A percentile compares a stretch with the other conserved stretches of the same genome.
phyloP scores from a whole-genome alignment of 1,140 invertebrate genomes.

The Drosophila bifasciata region DNA sequence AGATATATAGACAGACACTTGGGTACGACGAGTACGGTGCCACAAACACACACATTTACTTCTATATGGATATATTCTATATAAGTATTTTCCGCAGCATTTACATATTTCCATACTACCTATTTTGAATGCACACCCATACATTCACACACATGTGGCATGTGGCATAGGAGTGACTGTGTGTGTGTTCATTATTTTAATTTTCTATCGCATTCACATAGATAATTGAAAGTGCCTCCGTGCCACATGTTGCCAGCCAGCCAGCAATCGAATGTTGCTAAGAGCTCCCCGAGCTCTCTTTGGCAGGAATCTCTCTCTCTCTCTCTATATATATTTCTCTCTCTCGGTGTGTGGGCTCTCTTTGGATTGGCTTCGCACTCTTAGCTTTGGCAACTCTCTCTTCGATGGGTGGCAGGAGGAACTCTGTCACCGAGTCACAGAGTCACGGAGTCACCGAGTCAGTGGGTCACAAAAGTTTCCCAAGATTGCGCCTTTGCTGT shows the following conservation, averaged over 20 bases:
- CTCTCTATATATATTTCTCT: too few relatives aligned
- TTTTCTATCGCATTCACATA: constrained; percentile 60
- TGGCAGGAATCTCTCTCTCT: neutral
- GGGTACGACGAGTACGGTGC: constrained; percentile 12
- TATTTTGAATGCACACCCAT: constrained; percentile 45
- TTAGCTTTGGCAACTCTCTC: constrained; percentile 5
- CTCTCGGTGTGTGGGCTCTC: neutral
- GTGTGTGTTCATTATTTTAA: constrained; percentile 75
- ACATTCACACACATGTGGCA: constrained; percentile 8
- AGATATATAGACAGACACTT: constrained; percentile 16
- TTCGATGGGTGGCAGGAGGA: constrained; percentile 20
- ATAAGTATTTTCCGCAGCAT: constrained; percentile 30
- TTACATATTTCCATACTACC: constrained; percentile 53
- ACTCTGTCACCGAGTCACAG: constrained; percentile 75
- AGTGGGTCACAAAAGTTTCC: constrained; percentile 2
- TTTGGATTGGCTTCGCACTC: neutral
- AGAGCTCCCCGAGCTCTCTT: constrained; percentile 10
- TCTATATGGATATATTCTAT: constrained; percentile 6
- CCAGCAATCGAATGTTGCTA: constrained; percentile 24
- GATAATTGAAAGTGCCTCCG: constrained; percentile 59
- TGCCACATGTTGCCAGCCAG: constrained; percentile 57
- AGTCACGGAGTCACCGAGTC: constrained; percentile 58
- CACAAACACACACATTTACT: neutral
- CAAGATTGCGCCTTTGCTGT: constrained; percentile 17
- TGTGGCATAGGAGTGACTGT: constrained; percentile 27